Percentiles rank a stretch among this genome's conserved stretches.
Conservation (phyloP, 2,888 invertebrate genomes). For the Timandra comae region DNA sequence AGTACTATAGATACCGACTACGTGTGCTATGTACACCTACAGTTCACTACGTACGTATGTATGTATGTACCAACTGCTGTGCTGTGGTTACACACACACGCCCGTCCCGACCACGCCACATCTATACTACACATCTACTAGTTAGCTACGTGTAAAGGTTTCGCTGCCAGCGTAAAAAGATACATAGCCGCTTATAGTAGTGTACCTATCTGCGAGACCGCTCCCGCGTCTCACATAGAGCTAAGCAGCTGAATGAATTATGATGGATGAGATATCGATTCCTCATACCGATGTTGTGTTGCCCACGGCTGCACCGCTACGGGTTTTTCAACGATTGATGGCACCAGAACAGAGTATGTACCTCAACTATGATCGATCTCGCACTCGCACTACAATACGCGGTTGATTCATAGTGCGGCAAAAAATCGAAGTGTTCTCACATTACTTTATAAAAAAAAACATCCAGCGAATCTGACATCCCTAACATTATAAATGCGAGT, state of each 20-base stretch:
- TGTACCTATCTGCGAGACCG: background rate
- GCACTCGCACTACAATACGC: too few species aligned
- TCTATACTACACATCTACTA: background rate
- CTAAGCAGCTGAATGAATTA: slow-evolving; percentile 18
- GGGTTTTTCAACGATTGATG: too few species aligned
- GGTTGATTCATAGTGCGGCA: too few species aligned
- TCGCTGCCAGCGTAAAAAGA: slow-evolving; percentile 1
- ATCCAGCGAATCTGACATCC: too few species aligned
- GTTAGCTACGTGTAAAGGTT: slow-evolving; percentile 9
- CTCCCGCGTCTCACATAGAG: slow-evolving; percentile 1
- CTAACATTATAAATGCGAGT: too few species aligned
- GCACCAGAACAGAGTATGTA: too few species aligned
- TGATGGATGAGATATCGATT: slow-evolving; percentile 20
- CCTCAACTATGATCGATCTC: too few species aligned
- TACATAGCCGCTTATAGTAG: background rate
- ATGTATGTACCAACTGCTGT: background rate
- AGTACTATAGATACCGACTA: too few species aligned
- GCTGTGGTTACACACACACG: slow-evolving; percentile 1
- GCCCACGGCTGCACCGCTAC: background rate
- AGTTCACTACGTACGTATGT: background rate
- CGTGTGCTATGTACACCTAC: background rate
- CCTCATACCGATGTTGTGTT: slow-evolving; percentile 13
- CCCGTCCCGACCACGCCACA: background rate
- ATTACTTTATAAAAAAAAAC: too few species aligned
- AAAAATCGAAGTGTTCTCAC: too few species aligned